phyloP scores from a whole-genome alignment of 2,888 invertebrate species.

The Lasiommata megera region DNA sequence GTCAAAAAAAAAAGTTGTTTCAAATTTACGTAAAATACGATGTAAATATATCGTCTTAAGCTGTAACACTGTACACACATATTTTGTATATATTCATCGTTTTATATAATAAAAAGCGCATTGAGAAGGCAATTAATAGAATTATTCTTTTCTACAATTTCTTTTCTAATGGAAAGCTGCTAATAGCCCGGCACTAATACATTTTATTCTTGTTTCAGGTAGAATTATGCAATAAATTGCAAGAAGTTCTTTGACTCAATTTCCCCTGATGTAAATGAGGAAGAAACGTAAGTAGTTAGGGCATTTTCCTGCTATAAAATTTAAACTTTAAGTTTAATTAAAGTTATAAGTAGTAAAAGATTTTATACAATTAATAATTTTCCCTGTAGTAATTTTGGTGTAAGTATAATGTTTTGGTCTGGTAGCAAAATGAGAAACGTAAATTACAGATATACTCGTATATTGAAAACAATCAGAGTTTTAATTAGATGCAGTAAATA shows the following conservation, averaged over 20 bases:
- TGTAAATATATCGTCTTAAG: no score
- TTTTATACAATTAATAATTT: background rate
- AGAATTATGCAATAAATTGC: conserved; percentile 80
- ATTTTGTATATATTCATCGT: background rate
- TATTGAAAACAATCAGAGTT: no score
- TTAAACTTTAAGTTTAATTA: background rate
- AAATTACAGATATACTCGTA: no score
- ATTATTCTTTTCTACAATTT: conserved; percentile 1
- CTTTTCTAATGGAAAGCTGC: conserved; percentile 8
- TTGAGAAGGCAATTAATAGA: background rate
- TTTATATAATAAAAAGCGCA: background rate
- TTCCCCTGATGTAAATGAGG: conserved; percentile 53
- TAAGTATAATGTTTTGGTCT: background rate
- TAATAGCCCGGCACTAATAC: conserved; percentile 58
- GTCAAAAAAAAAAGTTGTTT: no score
- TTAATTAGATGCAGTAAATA: no score
- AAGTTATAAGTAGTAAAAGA: background rate
- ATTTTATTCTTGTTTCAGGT: conserved; percentile 79
- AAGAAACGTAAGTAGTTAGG: conserved; percentile 66
- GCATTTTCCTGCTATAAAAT: background rate
- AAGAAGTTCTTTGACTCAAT: conserved; percentile 68
- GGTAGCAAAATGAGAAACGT: background rate
- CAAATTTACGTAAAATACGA: no score
- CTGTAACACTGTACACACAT: no score
- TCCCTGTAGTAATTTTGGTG: no score